Conservation (phyloP, 2,113 vertebrate species). For the Ctenodactylus gundi region DNA sequence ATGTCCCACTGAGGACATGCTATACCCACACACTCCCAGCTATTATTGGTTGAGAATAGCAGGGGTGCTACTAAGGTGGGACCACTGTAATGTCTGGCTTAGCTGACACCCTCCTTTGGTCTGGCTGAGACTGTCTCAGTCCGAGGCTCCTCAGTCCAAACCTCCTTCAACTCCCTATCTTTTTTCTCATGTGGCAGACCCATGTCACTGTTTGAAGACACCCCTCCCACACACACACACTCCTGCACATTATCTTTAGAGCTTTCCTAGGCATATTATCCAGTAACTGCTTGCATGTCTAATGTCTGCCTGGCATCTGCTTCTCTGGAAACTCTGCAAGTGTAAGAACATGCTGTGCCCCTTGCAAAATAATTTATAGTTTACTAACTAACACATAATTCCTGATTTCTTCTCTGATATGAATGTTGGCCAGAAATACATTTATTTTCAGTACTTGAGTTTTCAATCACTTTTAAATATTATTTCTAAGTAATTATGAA, state of each 20-base stretch:
- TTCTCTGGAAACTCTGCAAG: not conserved
- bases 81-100: not conserved
- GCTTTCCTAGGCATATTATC: not conserved
- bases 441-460: not conserved
- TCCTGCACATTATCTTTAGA: not conserved
- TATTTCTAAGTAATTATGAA: not conserved
- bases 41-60: not conserved
- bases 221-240: too few relatives aligned
- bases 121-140: not conserved
- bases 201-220: not conserved
- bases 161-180: not conserved
- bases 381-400: not conserved
- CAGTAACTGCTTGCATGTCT: not conserved
- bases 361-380: constrained; percentile 1
- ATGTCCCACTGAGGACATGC: not conserved
- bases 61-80: not conserved
- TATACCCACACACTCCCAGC: not conserved
- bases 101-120: not conserved
- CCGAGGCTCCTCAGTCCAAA: not conserved
- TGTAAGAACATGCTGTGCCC: not conserved
- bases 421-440: not conserved
- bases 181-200: not conserved
- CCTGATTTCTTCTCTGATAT: constrained; percentile 22
- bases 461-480: not conserved
- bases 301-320: not conserved